Percentiles rank a stretch among this genome's conserved stretches.
Conservation (phyloP, 2,888 invertebrate genomes). For the Cerceris rybyensis region DNA sequence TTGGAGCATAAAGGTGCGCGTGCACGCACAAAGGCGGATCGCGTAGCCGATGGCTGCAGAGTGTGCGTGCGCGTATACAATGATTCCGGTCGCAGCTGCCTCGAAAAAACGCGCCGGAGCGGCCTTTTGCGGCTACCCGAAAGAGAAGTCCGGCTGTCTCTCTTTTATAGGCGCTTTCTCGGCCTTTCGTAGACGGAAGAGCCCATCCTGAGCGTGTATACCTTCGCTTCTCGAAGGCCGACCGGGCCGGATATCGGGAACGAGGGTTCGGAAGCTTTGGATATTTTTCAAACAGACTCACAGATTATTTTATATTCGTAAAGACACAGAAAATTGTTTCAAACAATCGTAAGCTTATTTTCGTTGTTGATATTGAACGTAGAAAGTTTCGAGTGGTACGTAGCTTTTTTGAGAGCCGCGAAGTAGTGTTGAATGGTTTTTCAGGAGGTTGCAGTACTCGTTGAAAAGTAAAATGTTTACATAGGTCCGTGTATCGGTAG, state of each 20-base stretch:
- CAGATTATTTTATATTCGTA: no score
- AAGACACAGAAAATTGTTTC: no score
- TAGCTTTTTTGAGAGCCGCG: no score
- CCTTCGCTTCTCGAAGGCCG: conserved; percentile 23
- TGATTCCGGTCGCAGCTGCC: conserved; percentile 60
- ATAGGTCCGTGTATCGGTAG: no score
- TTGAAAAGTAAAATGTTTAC: no score
- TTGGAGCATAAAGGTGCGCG: neutral
- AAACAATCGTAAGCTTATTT: no score
- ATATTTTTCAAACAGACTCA: neutral
- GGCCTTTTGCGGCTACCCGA: conserved; percentile 36
- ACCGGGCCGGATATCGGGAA: conserved; percentile 38
- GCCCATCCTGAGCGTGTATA: conserved; percentile 20
- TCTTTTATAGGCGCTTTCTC: conserved; percentile 19
- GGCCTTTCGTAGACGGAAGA: conserved; percentile 43
- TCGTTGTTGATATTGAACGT: no score
- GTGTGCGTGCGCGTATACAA: conserved; percentile 28
- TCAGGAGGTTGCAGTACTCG: no score
- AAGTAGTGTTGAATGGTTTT: no score
- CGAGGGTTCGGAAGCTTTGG: neutral
- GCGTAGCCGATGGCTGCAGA: conserved; percentile 10
- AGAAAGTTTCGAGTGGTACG: no score
- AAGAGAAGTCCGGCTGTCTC: conserved; percentile 25
- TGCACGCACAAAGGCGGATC: conserved; percentile 12
- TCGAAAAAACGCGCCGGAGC: conserved; percentile 44